These are phyloP conservation scores for Harpalus rubripes DNA, from an alignment of 2,888 invertebrate species.

Conservation along the genomic window DNA sequence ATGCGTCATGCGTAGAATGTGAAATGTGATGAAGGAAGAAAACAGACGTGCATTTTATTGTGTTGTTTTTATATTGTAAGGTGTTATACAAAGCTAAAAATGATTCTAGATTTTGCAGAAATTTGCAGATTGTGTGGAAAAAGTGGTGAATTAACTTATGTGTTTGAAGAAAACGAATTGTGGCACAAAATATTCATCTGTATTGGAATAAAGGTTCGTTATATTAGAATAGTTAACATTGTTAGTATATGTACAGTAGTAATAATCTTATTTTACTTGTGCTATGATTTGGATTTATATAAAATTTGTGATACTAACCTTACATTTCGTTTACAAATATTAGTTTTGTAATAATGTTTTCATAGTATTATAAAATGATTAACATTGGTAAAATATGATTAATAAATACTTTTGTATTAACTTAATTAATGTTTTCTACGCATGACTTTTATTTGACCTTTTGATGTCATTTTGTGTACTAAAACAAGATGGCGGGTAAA, in stretches of 20 bases:
- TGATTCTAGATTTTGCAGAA: background rate
- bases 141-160: conserved; percentile 30
- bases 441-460: conserved; percentile 18
- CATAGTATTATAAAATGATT: background rate
- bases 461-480: conserved; percentile 17
- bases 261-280: background rate
- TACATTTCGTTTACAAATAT: conserved; percentile 23
- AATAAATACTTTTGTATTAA: too few relatives aligned
- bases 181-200: conserved; percentile 46
- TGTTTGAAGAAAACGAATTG: conserved; percentile 34
- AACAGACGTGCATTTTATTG: background rate
- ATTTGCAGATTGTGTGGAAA: conserved; percentile 59
- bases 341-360: background rate
- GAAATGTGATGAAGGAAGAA: background rate
- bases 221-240: background rate
- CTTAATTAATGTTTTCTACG: too few relatives aligned
- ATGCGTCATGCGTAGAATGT: background rate
- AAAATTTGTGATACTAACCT: background rate
- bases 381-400: background rate
- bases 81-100: background rate
- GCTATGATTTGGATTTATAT: background rate
- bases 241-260: background rate
- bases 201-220: conserved; percentile 50
- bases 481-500: conserved; percentile 1
- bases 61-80: background rate